Evolutionary conservation across 2,888 invertebrate genomes (phyloP).

Genomic region (Cephus nigrinus): DNA sequence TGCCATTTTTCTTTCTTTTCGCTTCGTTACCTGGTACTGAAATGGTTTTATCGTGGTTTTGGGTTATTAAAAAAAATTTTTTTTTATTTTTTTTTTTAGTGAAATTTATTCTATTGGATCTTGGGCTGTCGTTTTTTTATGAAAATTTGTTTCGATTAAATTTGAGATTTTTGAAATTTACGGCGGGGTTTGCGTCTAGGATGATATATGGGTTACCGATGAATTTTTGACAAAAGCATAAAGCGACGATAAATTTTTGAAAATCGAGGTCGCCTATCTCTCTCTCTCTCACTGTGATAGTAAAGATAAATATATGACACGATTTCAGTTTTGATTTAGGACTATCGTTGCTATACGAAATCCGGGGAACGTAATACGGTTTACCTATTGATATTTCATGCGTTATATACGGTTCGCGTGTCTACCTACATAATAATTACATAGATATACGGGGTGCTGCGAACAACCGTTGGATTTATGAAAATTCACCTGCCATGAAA

Average conservation of each 20-base stretch:
- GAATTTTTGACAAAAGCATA: background rate
- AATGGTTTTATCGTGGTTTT: no score
- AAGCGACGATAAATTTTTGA: background rate
- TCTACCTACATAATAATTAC: background rate
- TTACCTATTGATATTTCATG: background rate
- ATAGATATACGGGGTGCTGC: background rate
- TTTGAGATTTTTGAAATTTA: no score
- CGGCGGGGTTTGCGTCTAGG: no score
- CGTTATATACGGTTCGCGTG: background rate
- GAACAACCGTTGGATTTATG: background rate
- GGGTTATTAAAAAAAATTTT: no score
- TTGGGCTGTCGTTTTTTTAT: no score
- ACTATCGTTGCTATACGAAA: background rate
- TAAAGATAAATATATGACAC: background rate
- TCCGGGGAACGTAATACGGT: background rate
- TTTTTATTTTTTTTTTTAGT: no score
- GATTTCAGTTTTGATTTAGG: background rate
- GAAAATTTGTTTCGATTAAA: no score
- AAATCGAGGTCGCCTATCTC: background rate
- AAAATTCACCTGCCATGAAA: background rate
- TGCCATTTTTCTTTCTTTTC: no score
- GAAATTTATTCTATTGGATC: no score
- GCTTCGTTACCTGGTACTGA: no score
- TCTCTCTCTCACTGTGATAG: background rate
- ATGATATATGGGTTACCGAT: no score